These are phyloP conservation scores for Zaprionus ghesquierei DNA, from an alignment of 1,140 invertebrate species.

Conservation along the genomic window DNA sequence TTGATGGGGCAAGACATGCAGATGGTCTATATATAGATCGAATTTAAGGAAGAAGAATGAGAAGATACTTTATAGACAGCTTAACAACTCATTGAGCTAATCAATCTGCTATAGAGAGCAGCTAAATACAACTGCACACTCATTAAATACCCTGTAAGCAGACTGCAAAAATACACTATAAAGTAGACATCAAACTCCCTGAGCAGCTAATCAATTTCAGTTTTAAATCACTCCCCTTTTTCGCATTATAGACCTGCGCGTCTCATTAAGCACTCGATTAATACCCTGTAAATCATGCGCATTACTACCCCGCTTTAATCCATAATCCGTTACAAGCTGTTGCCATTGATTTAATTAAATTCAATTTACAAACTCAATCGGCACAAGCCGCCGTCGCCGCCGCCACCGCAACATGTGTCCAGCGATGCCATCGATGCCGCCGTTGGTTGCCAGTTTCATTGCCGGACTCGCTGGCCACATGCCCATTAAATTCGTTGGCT, in stretches of 20 bases:
- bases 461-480: constrained; percentile 12
- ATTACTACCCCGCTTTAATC: not conserved
- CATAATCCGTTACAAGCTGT: not conserved
- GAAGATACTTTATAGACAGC: not conserved
- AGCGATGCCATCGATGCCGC: constrained; percentile 2
- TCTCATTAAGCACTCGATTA: not conserved
- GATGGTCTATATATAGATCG: not conserved
- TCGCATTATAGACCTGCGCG: not conserved
- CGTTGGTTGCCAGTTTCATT: not conserved
- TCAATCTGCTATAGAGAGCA: not conserved
- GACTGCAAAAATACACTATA: too few relatives aligned
- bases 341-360: constrained; percentile 27
- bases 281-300: not conserved
- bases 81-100: not conserved
- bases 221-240: too few relatives aligned
- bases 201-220: not conserved
- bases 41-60: not conserved
- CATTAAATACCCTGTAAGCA: not conserved
- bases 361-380: constrained; percentile 24
- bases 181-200: too few relatives aligned
- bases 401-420: constrained; percentile 35
- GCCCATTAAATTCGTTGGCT: constrained; percentile 62
- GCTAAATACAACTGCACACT: too few relatives aligned
- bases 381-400: not conserved
- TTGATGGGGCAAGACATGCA: not conserved